Base-by-base conservation (phyloP, 30 jellyfish, hydroid and myxozoan genomes). In the Hydractinia echinata region DNA sequence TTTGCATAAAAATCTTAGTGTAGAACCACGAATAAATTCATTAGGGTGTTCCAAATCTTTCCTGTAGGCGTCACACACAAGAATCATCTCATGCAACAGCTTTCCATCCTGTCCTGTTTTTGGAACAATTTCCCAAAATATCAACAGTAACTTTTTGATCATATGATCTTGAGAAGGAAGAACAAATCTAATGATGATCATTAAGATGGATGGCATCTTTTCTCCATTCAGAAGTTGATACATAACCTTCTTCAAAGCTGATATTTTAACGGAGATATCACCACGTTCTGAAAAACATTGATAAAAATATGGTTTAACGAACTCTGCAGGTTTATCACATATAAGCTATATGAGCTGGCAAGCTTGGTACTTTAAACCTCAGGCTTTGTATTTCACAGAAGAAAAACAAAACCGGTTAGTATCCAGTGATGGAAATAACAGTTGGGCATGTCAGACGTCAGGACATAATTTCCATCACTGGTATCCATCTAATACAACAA, bases 1-100 rank as follows among this genome's bases (percentile, higher is more conserved):
- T 70, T 95, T 95, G 90, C 99, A 95, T 30, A 95, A 89, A 70
- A 95, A 95, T 54, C 99, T 73, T 76, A 95, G 67, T 1, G 97
- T 95, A 7, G 99, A 95, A 5, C 99, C 99, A 74, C 99, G 64
- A 61, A 95, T 95, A 86, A 82, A 95, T 66, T 95, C 99, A 79
- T 95, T 95, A 15, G 99, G 97, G 72, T 95, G 99, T 54, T 95
- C 97, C 79, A 95, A 76, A 81, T 95, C 99, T 88, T 89, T 89
- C 83, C 99, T 81, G 92, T 95, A 95, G 18, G 99, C 99, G 82
- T 95, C 99, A 86, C 99, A 95, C 51, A 95, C 99, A 48, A 95
- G 95, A 56, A 95, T 95, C 99, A 95, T 95, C 68, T 95, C 99
- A 76, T 95, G 99, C 20, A 95, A 86, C 10, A 95, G 92, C 55